Base-by-base conservation (phyloP, 1,140 invertebrate species). In the Lerema accius region DNA sequence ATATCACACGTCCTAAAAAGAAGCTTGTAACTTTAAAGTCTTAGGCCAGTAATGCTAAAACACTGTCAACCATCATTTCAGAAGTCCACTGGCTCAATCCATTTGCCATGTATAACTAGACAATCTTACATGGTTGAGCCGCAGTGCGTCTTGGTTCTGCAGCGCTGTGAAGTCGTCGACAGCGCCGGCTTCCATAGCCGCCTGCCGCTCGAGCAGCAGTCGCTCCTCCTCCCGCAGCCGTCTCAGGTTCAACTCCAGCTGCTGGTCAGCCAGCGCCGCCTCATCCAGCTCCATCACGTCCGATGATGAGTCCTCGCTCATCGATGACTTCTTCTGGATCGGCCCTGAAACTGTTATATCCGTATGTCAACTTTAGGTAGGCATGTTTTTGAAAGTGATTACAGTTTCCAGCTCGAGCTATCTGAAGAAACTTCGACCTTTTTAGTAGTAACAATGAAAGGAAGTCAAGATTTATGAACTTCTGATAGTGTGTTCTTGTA, bases 201-300 rank as follows among this genome's bases (percentile, higher is more conserved):
- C 74, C 45, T 84, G 81, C 35, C 81, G 80, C 37, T 86, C 84
- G 1, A 82, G 66, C 23, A 89, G 69, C 10, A 81, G 55, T 91
- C 95, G 92, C 94, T 96, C 90, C 94, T 94, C 92, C 94, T 96
- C 85, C 92, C 94, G 77, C 23, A 89, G 73, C 0, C 94, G 92
- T 82, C 94, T 93, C 85, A 94, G 93, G 53, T 80, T 90, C 58
- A 66, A 67, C 53, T 90, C 87, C 13, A 88, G 26, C 13, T 92
- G 94, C 93, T 90, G 95, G 93, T 92, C 84, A 1, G 94, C 93
- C 78, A 96, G 91, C 78, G 96, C 94, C 69, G 96, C 95, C 89
- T 98, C 97, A 79, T 98, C 97, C 89, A 98, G 93, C 90, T 98
- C 98, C 94, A 98, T 97, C 87, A 98, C 96, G 88, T 98, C 97